phyloP scores from a whole-genome alignment of 2,113 vertebrate species.

The Diphyllodes magnificus region DNA sequence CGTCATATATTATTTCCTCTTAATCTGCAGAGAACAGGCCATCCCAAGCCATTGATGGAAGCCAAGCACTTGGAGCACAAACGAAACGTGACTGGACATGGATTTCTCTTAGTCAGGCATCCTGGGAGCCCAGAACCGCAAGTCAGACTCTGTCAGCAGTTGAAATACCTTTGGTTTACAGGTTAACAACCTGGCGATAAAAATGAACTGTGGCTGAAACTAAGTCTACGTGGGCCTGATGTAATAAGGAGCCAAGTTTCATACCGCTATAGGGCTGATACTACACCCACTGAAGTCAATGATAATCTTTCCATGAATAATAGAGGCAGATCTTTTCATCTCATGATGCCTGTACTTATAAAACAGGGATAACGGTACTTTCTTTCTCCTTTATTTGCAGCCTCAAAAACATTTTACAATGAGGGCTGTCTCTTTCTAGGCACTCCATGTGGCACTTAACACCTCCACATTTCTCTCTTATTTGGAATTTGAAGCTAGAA shows the following conservation, averaged over 20 bases:
- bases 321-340: constrained; percentile 25
- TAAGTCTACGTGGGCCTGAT: constrained; percentile 23
- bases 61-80: constrained; percentile 34
- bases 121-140: constrained; percentile 21
- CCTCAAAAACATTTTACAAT: not conserved
- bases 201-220: constrained; percentile 57
- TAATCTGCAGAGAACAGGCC: constrained; percentile 41
- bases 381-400: not conserved
- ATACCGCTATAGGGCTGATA: constrained; percentile 63
- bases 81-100: constrained; percentile 45
- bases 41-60: constrained; percentile 31
- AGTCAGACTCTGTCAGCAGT: constrained; percentile 40
- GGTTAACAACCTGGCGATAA: constrained; percentile 31
- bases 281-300: constrained; percentile 57
- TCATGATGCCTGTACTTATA: not conserved
- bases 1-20: constrained; percentile 46
- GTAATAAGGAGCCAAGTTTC: constrained; percentile 57
- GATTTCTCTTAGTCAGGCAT: constrained; percentile 57
- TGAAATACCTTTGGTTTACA: constrained; percentile 46
- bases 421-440: not conserved
- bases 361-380: constrained; percentile 40
- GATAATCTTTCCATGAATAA: constrained; percentile 53
- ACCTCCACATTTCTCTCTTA: not conserved
- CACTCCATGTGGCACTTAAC: not conserved
- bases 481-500: not conserved